phyloP scores from a whole-genome alignment of 1,140 invertebrate species.

The Mya arenaria region DNA sequence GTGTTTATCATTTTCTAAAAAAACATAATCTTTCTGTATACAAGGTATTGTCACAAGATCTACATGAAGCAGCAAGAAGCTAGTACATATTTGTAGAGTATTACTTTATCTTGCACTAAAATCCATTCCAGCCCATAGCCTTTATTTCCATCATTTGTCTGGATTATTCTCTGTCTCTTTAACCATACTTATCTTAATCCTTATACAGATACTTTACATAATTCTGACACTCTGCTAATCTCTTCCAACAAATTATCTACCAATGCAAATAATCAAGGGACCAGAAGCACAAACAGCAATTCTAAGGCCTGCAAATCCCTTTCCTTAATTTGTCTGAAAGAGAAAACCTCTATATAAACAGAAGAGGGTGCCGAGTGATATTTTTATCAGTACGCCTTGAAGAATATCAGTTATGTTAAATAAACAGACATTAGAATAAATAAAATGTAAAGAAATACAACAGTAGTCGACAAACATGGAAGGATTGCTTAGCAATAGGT shows the following conservation, averaged over 20 bases:
- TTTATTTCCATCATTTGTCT: too few species aligned
- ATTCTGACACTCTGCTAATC: slow-evolving; percentile 29
- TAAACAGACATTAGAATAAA: slow-evolving; percentile 45
- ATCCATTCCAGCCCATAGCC: too few species aligned
- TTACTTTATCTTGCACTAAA: too few species aligned
- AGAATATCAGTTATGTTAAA: slow-evolving; percentile 30
- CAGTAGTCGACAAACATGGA: slow-evolving; percentile 1
- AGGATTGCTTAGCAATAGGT: slow-evolving; percentile 37
- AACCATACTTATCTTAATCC: neutral
- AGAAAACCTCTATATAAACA: slow-evolving; percentile 43
- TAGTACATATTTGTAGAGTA: too few species aligned
- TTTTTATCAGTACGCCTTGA: slow-evolving; percentile 10
- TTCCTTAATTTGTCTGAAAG: slow-evolving; percentile 18
- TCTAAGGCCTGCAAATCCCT: neutral
- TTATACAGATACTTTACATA: slow-evolving; percentile 28
- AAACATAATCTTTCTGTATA: too few species aligned
- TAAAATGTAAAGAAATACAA: slow-evolving; percentile 25
- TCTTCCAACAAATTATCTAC: neutral
- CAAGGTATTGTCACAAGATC: too few species aligned
- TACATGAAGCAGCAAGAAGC: too few species aligned
- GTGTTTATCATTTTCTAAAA: too few species aligned
- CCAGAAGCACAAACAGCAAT: neutral
- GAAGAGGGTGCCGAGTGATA: slow-evolving; percentile 12
- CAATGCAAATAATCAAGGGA: neutral
- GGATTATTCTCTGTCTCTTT: too few species aligned